Evolutionary conservation across 2,113 vertebrate species (phyloP).

Genomic region (Calidris pygmaea): DNA sequence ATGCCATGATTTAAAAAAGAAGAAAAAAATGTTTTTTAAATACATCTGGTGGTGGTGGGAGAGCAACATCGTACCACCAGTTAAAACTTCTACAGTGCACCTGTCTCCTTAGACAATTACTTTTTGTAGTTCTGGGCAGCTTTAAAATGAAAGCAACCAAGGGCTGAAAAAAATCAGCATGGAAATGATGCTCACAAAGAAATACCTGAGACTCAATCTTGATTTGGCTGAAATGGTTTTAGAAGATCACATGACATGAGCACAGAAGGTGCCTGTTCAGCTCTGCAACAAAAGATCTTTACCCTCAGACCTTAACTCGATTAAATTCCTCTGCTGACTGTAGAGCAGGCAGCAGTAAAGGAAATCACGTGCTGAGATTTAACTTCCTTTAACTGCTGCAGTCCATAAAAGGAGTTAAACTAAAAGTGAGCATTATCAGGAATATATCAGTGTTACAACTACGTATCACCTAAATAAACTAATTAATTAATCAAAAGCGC

Average conservation of each 20-base stretch:
- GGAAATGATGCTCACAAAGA: not conserved
- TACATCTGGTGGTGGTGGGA: not conserved
- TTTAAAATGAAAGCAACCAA: not conserved
- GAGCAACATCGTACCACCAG: not conserved
- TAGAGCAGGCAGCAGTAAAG: not conserved
- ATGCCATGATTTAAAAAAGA: not conserved
- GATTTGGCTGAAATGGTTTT: not conserved
- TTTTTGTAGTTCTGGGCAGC: not conserved
- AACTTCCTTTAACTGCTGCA: not conserved
- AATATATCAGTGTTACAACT: not conserved
- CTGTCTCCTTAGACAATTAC: not conserved
- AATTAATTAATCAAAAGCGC: not conserved
- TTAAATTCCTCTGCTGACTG: not conserved
- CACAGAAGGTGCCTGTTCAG: not conserved
- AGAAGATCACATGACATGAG: not conserved
- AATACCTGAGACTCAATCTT: not conserved
- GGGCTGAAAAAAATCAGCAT: not conserved
- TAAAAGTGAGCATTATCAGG: not conserved
- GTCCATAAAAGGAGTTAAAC: not conserved
- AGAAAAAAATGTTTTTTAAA: not conserved
- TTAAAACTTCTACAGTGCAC: not conserved
- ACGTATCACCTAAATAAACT: not conserved
- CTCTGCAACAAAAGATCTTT: not conserved
- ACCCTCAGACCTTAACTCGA: not conserved
- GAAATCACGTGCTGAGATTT: not conserved